Evolutionary conservation across 2,113 vertebrate genomes (phyloP).

Genomic region (Fulica atra): DNA sequence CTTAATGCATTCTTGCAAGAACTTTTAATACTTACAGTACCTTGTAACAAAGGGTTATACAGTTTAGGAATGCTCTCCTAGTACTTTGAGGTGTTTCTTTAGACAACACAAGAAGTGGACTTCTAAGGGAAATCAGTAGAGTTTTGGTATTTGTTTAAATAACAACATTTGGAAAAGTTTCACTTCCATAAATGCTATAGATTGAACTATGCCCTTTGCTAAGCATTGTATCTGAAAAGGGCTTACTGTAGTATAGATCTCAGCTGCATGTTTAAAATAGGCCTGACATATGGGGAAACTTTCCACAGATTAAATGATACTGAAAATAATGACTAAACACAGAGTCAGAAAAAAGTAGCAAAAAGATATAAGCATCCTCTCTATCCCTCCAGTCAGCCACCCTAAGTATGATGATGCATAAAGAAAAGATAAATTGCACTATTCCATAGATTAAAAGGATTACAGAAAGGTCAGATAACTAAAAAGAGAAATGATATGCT

Average conservation of each 20-base stretch:
- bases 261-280: background rate
- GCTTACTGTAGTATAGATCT: background rate
- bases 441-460: conserved; percentile 37
- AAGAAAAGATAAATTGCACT: conserved; percentile 51
- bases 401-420: conserved; percentile 13
- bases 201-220: conserved; percentile 1
- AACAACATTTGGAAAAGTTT: background rate
- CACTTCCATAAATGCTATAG: background rate
- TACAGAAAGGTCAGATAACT: conserved; percentile 56
- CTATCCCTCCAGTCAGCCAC: background rate
- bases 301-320: conserved; percentile 54
- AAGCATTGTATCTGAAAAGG: conserved; percentile 8
- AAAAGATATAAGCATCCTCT: conserved; percentile 19
- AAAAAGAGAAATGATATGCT: conserved; percentile 44
- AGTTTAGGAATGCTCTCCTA: background rate
- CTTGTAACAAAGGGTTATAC: background rate
- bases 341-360: conserved; percentile 54
- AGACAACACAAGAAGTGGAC: background rate
- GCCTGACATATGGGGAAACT: conserved; percentile 51
- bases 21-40: background rate
- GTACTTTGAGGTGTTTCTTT: background rate
- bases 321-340: conserved; percentile 64
- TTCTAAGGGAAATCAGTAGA: background rate
- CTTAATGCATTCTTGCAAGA: background rate
- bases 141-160: background rate